These are phyloP conservation scores for Spinus pinus DNA, from an alignment of 2,797 vertebrate genomes.

Conservation along the genomic window DNA sequence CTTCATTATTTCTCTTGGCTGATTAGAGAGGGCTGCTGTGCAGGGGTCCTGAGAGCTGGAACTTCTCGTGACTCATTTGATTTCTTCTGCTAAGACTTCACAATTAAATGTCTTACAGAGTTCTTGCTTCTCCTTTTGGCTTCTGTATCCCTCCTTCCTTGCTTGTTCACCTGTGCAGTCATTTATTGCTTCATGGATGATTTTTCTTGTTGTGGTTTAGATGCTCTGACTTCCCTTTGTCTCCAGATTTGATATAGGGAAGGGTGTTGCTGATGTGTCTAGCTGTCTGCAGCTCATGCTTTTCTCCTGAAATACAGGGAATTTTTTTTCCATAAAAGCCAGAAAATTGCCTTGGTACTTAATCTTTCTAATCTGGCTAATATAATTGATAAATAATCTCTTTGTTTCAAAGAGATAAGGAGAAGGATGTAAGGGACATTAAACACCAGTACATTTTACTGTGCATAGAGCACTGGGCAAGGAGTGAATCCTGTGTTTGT, in stretches of 20 bases:
- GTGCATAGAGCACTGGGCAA: not conserved
- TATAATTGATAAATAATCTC: not conserved
- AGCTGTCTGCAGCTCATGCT: not conserved
- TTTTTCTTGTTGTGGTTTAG: not conserved
- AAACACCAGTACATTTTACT: not conserved
- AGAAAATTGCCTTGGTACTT: not conserved
- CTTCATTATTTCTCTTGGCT: conserved; percentile 36
- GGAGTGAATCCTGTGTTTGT: not conserved
- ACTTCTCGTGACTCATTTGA: conserved; percentile 65
- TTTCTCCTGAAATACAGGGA: not conserved
- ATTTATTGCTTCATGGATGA: not conserved
- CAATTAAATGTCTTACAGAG: not conserved
- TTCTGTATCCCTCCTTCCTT: conserved; percentile 16
- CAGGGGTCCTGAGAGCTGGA: not conserved
- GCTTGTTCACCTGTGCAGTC: not conserved
- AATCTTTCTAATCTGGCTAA: not conserved
- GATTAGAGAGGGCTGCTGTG: conserved; percentile 24
- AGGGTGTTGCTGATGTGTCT: not conserved
- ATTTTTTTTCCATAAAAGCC: not conserved
- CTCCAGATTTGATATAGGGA: not conserved
- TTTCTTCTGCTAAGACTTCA: conserved; percentile 14
- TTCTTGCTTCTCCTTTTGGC: conserved; percentile 30
- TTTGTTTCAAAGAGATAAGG: not conserved
- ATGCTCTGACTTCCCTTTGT: not conserved
- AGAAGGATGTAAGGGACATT: not conserved